Evolutionary conservation across 2,113 vertebrate genomes (phyloP), one percentile per base, ranked within the genome.

Genomic region (Emydura subglobosa): DNA sequence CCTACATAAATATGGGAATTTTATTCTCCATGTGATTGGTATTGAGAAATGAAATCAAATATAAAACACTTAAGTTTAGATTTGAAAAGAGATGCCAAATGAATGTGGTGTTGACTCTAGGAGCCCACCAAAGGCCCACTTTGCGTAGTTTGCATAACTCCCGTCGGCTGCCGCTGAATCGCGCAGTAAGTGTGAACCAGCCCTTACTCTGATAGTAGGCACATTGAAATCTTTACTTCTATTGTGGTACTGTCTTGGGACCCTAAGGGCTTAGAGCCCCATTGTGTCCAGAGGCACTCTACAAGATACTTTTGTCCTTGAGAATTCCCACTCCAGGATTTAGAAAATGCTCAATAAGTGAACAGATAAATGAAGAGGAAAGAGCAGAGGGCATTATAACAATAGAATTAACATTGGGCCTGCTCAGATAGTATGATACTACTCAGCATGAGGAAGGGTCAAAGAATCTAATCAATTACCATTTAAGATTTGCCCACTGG

Each of bases 21-120:
- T 92, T 93, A 50, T 91, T 92, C 5, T 79, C 89, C 44, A 50
- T 31, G 3, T 31, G 79, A 54, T 21, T 65, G 7, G 86, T 79
- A 72, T 10, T 55, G 74, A 86, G 86, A 22, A 59, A 50, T 39
- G 39, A 72, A 79, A 54, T 44, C 29, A 17, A 78, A 87, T 82
- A 83, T 1, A 76, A 86, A 59, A 6, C 12, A 47, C 17, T 6
- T 59, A n/a, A 7, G 76, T 87, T 17, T 82, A 42, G 29, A 53
- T 88, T 87, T 93, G 39, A 55, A 83, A 89, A 49, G 44, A 72
- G 31, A 88, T 88, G 53, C 22, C 83, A n/a, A 92, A 81, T 89
- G n/a, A 83, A 25, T 13, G 2, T 83, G 49, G 10, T 82, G 44
- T 51, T 54, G 51, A 47, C 42, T 83, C 44, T 39, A 86, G 54